These are phyloP conservation scores for Labroides dimidiatus DNA, from an alignment of 2,797 vertebrate genomes.

Conservation along the genomic window DNA sequence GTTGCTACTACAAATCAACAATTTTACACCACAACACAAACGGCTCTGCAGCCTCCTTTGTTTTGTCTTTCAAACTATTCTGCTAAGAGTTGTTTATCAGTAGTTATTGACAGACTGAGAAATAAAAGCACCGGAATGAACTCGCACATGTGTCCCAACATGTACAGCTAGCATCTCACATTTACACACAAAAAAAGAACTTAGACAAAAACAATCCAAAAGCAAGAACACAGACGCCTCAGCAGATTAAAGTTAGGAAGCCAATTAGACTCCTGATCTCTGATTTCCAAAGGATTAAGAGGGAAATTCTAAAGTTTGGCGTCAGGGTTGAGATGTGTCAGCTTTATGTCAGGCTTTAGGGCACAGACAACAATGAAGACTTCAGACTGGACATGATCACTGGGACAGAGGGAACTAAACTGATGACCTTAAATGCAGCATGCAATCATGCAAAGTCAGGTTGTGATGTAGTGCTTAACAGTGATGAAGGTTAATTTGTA, in stretches of 20 bases:
- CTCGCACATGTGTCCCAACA: neutral
- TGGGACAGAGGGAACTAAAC: too few species aligned
- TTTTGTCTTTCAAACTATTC: neutral
- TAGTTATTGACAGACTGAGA: neutral
- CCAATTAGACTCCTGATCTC: slow-evolving; percentile 6
- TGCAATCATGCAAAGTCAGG: too few species aligned
- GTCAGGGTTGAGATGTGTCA: slow-evolving; percentile 16
- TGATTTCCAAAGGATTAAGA: slow-evolving; percentile 52
- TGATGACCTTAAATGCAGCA: too few species aligned
- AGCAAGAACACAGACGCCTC: neutral
- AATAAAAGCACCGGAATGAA: neutral
- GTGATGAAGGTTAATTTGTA: too few species aligned
- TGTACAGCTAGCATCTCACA: neutral
- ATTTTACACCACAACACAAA: neutral
- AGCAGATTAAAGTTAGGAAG: neutral
- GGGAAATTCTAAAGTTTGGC: slow-evolving; percentile 47
- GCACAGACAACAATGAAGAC: slow-evolving; percentile 3
- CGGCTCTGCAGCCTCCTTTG: neutral
- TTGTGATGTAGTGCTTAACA: too few species aligned
- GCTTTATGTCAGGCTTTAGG: slow-evolving; percentile 12
- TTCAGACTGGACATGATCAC: neutral
- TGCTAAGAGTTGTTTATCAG: neutral
- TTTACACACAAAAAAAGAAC: neutral
- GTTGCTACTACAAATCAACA: slow-evolving; percentile 5
- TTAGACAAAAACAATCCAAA: neutral